Evolutionary conservation across 92 coral and sea anemone species (phyloP).

Genomic region (Anthopleura xanthogrammica): DNA sequence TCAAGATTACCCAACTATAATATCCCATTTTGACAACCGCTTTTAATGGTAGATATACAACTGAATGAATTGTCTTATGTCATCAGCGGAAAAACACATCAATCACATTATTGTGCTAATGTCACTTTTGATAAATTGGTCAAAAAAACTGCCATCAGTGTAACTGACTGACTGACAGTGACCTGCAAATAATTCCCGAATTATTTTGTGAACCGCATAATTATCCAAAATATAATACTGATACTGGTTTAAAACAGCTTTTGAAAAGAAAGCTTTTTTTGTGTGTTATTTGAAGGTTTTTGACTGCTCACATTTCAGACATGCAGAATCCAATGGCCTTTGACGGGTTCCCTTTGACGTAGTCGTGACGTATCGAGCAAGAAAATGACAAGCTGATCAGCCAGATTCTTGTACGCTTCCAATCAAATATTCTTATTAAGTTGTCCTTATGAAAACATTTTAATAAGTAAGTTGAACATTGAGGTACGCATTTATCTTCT

Average conservation of each 20-base stretch:
- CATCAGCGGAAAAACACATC: neutral
- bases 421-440: neutral
- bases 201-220: neutral
- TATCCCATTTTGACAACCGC: too few relatives aligned
- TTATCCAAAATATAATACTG: neutral
- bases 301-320: neutral
- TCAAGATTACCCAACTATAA: too few relatives aligned
- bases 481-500: neutral
- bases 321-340: neutral
- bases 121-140: neutral
- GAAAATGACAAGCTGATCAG: neutral
- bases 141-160: neutral
- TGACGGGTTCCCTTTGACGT: neutral
- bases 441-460: neutral
- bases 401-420: constrained; percentile 5
- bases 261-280: neutral
- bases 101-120: neutral
- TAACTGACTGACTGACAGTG: neutral
- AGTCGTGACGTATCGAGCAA: neutral
- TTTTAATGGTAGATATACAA: too few relatives aligned
- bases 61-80: neutral
- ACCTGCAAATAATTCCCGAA: neutral
- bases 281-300: neutral
- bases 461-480: neutral
- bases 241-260: neutral